Conservation (phyloP, 2,888 invertebrate genomes). For the Gastracanthus pulcherrimus region DNA sequence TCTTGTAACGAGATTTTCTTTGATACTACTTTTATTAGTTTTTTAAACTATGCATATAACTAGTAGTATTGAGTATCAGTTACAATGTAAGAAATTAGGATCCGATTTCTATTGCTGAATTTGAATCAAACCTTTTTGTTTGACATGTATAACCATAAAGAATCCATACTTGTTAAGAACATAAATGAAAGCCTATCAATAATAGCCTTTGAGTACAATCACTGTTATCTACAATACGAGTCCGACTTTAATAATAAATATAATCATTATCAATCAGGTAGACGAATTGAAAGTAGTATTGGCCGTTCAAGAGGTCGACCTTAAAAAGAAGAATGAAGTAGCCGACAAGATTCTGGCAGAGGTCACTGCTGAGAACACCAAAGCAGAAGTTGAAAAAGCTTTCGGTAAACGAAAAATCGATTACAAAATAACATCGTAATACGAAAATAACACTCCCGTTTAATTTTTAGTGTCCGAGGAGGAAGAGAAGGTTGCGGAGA, state of each 20-base stretch:
- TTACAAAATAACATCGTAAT: background rate
- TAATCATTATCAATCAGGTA: constrained; percentile 76
- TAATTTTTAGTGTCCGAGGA: constrained; percentile 84
- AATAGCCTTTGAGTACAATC: too few species aligned
- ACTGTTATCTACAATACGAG: too few species aligned
- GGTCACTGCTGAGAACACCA: constrained; percentile 93
- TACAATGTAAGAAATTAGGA: too few species aligned
- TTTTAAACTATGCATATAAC: too few species aligned
- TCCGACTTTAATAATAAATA: background rate
- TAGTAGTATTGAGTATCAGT: too few species aligned
- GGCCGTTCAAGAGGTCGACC: constrained; percentile 88
- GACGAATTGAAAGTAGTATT: constrained; percentile 89
- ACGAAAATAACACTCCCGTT: background rate
- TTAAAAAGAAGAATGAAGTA: constrained; percentile 92
- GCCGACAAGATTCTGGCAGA: constrained; percentile 93
- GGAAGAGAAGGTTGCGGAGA: constrained; percentile 92
- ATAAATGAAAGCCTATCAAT: too few species aligned
- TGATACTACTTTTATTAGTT: too few species aligned
- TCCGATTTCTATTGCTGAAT: too few species aligned
- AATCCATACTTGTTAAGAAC: too few species aligned
- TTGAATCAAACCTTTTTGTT: too few species aligned
- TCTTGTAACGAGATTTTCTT: too few species aligned
- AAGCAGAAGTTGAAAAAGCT: constrained; percentile 92
- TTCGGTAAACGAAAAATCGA: constrained; percentile 79
- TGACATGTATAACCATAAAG: too few species aligned